Evolutionary conservation across 2,113 vertebrate genomes (phyloP), one percentile per base, ranked within the genome.

Genomic region (Megaleporinus macrocephalus): DNA sequence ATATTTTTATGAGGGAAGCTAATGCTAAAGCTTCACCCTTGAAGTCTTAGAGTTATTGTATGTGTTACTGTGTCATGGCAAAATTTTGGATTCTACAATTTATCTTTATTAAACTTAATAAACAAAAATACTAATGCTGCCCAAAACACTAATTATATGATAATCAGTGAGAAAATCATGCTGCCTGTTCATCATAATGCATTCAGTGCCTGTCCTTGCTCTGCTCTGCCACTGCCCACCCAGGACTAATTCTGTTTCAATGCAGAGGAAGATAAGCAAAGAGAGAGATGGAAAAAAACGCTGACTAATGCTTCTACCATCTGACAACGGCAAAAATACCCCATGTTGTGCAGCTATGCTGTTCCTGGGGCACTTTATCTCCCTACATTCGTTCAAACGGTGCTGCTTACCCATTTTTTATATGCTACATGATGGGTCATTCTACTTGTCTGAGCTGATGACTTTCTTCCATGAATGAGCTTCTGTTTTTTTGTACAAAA

Each of bases 251-350:
- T 78, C 51, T 63, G 33, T 53, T 47, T 68, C 12, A 27, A 55
- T 15, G 47, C 29, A 36, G 63, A 53, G 49, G 68, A 36, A 30
- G 73, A 68, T 57, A 61, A 70, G 53, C 0, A 63, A 77, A 63
- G 75, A 63, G 75, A 63, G 59, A 69, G 12, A 29, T 29, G 36
- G 27, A 29, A 61, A 49, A 69, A 80, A 20, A 0, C 26, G 36
- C 80, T 70, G 80, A 76, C 30, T 76, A 44, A 82, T 59, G 12
- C 75, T 27, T 22, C 53, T 44, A 15, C 49, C 30, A 61, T 76
- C 26, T 29, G 53, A 82, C 13, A 11, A 70, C 55, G 73, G 53
- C 18, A 73, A 47, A 70, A 77, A 77, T 51, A 82, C 16, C 33
- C n/a, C 22, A 26, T 27, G 13, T 33, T 59, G 41, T 24, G 33